These are phyloP conservation scores for Clostera curtula DNA, from an alignment of 2,888 invertebrate species.

Conservation along the genomic window DNA sequence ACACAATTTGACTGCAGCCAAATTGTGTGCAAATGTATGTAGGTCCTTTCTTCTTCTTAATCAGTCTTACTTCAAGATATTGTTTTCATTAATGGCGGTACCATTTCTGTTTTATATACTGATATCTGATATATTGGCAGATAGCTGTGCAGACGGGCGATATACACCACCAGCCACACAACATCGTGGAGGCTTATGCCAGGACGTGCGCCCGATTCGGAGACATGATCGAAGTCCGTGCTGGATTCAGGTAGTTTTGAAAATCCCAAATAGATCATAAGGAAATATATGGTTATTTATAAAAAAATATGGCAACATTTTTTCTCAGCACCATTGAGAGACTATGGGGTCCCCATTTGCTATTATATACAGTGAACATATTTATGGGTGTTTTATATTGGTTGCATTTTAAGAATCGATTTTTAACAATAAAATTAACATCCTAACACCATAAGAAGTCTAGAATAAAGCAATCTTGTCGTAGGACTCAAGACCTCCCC, in stretches of 20 bases:
- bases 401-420: too few species aligned
- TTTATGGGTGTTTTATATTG: too few species aligned
- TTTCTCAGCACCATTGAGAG: too few species aligned
- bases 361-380: too few species aligned
- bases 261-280: neutral
- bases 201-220: slow-evolving; percentile 75
- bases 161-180: slow-evolving; percentile 67
- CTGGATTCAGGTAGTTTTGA: slow-evolving; percentile 48
- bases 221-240: slow-evolving; percentile 71
- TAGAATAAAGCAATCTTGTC: too few species aligned
- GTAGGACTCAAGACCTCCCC: slow-evolving; percentile 79
- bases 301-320: neutral
- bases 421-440: too few species aligned
- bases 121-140: too few species aligned
- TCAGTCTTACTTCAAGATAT: neutral
- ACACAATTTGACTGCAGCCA: too few species aligned
- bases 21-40: too few species aligned
- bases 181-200: slow-evolving; percentile 73
- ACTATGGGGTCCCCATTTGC: neutral
- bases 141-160: slow-evolving; percentile 56
- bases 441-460: too few species aligned
- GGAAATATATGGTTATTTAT: neutral
- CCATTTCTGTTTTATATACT: too few species aligned
- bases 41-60: neutral
- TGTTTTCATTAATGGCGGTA: too few species aligned